These are phyloP conservation scores for Molossus alvarezi DNA, from an alignment of 2,797 vertebrate species.

Conservation along the genomic window DNA sequence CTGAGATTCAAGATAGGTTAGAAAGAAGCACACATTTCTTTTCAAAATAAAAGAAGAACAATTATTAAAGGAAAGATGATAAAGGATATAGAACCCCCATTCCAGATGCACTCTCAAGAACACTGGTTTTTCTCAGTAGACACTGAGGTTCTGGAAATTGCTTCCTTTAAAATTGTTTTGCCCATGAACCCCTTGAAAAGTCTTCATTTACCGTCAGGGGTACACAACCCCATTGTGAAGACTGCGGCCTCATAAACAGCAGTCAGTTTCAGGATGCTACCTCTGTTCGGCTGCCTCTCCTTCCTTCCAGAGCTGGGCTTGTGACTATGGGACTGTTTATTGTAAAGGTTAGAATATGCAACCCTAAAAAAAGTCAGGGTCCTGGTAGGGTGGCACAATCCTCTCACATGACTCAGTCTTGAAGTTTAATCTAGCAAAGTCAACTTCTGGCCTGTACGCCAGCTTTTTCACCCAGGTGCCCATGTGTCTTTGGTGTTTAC, in stretches of 20 bases:
- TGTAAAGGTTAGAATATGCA: not conserved
- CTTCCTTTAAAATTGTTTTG: not conserved
- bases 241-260: not conserved
- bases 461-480: not conserved
- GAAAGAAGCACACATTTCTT: not conserved
- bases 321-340: not conserved
- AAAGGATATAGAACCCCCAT: not conserved
- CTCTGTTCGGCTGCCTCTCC: not conserved
- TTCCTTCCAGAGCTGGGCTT: not conserved
- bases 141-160: not conserved
- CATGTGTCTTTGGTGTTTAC: rapidly evolving
- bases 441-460: not conserved
- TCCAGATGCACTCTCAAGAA: not conserved
- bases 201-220: not conserved
- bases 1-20: not conserved
- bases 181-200: not conserved
- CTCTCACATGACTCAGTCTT: not conserved
- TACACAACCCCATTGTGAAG: not conserved
- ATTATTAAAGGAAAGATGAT: not conserved
- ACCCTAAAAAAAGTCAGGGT: not conserved
- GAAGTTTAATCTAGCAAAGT: not conserved
- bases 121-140: not conserved
- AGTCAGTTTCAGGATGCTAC: not conserved
- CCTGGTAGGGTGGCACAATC: not conserved
- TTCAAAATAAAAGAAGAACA: not conserved